Evolutionary conservation across 2,113 vertebrate genomes (phyloP).

Genomic region (Paracanthobrama guichenoti): DNA sequence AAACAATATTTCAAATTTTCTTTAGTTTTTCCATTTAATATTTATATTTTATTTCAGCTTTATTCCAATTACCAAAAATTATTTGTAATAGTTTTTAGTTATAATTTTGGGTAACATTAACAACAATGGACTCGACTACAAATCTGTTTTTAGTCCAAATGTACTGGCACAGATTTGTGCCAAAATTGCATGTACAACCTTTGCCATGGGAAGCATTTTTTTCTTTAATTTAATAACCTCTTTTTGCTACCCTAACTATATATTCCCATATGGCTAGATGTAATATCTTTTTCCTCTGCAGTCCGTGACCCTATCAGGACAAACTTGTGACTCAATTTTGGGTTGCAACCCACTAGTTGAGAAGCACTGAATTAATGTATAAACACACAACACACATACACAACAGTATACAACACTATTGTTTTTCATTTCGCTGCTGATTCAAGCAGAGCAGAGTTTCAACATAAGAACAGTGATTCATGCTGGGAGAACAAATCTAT

Average conservation of each 20-base stretch:
- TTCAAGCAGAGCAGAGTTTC: conserved; percentile 61
- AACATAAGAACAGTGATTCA: conserved; percentile 47
- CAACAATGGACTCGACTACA: not conserved
- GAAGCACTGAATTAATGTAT: not conserved
- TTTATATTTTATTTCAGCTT: not conserved
- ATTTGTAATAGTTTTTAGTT: not conserved
- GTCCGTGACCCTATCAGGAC: not conserved
- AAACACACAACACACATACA: conserved; percentile 1
- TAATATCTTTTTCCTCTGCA: not conserved
- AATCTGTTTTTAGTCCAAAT: too few species aligned
- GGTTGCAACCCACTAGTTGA: not conserved
- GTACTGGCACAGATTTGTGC: not conserved
- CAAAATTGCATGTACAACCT: not conserved
- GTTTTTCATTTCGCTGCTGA: conserved; percentile 70
- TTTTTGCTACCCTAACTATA: not conserved
- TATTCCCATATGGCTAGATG: not conserved
- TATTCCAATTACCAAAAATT: not conserved
- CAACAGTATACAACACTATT: not conserved
- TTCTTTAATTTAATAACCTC: not conserved
- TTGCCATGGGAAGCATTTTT: not conserved
- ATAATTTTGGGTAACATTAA: not conserved
- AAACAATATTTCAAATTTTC: too few species aligned
- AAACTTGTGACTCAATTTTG: conserved; percentile 14
- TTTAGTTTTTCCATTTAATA: not conserved
- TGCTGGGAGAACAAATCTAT: conserved; percentile 57